Base-by-base conservation (phyloP, 2,888 invertebrate genomes). In the Chloromyia formosa region DNA sequence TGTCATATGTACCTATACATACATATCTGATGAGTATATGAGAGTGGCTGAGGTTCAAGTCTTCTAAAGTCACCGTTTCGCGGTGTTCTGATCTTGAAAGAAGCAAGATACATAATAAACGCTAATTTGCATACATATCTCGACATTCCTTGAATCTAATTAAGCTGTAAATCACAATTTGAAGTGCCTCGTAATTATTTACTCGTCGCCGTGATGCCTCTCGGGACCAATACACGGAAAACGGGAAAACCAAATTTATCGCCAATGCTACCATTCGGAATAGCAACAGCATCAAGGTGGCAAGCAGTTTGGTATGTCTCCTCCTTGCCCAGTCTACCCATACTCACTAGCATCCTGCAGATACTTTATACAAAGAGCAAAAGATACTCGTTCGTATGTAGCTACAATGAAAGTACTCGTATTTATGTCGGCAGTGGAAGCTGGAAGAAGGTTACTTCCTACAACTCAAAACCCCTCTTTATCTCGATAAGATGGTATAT, bases 41-140 rank as follows among this genome's bases (percentile, higher is more conserved):
- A 7, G 45, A 49, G 20, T 45, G 45, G 45, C 45, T 66, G 62
- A 16, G 9, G 16, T 23, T 49, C 66, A 35, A 35, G 27, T 2
- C 27, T 35, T 35, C 27, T 7, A 35, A 35, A 35, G 27, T 35
- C 27, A 4, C 27, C 27, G 27, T 35, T 35, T 35, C 27, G 7
- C 27, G 27, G 27, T 35, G 27, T 35, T 35, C n/a, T n/a, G n/a
- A 35, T 20, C 49, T 45, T 22, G 22, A 45, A 66, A 49, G 66
- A 66, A 3, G 66, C 27, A 35, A 35, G 7, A 35, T 35, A 7
- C 27, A 66, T 49, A 49, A 49, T 66, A 66, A 49, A 66, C 10
- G 66, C 66, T 66, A 66, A 66, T 66, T 66, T 66, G 66, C 66
- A 66, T 66, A 66, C 66, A 66, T 66, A 66, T 66, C 66, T 66